These are phyloP conservation scores for Tyto alba DNA, from an alignment of 2,113 vertebrate species.

Conservation along the genomic window DNA sequence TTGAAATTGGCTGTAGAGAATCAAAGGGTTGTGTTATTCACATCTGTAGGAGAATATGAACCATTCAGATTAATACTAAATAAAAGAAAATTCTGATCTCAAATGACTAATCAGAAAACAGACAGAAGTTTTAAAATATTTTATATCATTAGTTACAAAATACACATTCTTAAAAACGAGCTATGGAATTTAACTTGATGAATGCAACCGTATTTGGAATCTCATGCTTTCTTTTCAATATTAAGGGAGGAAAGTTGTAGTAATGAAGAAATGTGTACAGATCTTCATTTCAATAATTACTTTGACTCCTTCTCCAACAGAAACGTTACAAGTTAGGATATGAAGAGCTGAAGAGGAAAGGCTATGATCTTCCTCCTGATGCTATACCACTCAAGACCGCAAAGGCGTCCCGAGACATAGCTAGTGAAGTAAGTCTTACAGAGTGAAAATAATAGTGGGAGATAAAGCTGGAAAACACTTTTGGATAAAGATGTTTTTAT, in stretches of 20 bases:
- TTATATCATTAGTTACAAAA: not conserved
- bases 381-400: slow-evolving; percentile 85
- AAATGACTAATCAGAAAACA: not conserved
- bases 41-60: not conserved
- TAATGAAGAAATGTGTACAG: not conserved
- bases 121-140: not conserved
- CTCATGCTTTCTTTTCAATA: not conserved
- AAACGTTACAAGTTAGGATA: slow-evolving; percentile 81
- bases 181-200: not conserved
- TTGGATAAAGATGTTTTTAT: accelerated
- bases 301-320: slow-evolving; percentile 60
- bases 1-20: not conserved
- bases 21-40: not conserved
- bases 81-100: not conserved
- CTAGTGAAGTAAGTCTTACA: slow-evolving; percentile 79
- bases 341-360: slow-evolving; percentile 89
- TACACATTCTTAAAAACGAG: not conserved
- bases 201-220: not conserved
- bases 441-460: not conserved
- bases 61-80: not conserved
- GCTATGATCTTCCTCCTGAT: slow-evolving; percentile 84
- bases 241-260: not conserved
- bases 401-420: slow-evolving; percentile 83
- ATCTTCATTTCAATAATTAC: not conserved
- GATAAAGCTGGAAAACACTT: accelerated